Evolutionary conservation across 2,888 invertebrate genomes (phyloP).

Genomic region (Lacanobia wlatinum): DNA sequence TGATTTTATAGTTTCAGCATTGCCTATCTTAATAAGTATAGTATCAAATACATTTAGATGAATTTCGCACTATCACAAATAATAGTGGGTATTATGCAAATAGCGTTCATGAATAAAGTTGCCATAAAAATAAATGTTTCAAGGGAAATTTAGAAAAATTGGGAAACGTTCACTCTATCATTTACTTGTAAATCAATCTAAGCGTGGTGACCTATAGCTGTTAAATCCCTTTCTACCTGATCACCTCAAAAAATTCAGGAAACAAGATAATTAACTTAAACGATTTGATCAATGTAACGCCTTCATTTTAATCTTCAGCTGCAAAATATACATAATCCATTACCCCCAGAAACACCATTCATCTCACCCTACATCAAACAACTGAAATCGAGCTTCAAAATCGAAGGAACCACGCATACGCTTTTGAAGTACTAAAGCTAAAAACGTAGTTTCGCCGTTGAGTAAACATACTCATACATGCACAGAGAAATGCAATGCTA

Average conservation of each 20-base stretch:
- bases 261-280: too few species aligned
- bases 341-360: slow-evolving; percentile 12
- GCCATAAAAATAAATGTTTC: slow-evolving; percentile 13
- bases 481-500: slow-evolving; percentile 84
- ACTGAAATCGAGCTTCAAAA: slow-evolving; percentile 50
- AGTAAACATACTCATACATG: slow-evolving; percentile 67
- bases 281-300: not conserved
- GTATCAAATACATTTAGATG: not conserved
- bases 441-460: slow-evolving; percentile 63
- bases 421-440: slow-evolving; percentile 58
- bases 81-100: slow-evolving; percentile 32
- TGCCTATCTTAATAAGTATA: not conserved
- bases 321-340: not conserved
- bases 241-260: too few species aligned
- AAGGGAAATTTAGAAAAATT: slow-evolving; percentile 34
- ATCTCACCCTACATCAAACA: slow-evolving; percentile 43
- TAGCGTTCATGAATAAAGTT: slow-evolving; percentile 25
- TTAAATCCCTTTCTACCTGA: not conserved
- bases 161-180: slow-evolving; percentile 13
- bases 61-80: slow-evolving; percentile 7
- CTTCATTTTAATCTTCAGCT: not conserved
- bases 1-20: not conserved
- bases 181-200: slow-evolving; percentile 18
- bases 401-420: slow-evolving; percentile 48
- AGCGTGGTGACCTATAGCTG: not conserved